A percentile compares a stretch with the other conserved stretches of the same genome.
Conservation (phyloP, 2,888 invertebrate species). For the Pherbina coryleti region DNA sequence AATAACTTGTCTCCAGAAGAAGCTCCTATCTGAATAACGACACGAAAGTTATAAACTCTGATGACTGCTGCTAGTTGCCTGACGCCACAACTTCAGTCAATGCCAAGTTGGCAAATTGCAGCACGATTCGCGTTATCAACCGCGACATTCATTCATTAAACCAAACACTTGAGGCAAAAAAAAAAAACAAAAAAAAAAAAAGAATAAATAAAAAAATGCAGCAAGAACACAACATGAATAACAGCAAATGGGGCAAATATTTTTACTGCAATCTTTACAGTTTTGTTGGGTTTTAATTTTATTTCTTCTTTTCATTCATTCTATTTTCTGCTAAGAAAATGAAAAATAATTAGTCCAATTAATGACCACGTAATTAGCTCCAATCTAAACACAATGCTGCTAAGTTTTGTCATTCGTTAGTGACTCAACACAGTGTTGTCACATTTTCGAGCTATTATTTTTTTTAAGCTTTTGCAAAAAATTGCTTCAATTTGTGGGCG, state of each 20-base stretch:
- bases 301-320: neutral
- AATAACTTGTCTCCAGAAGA: no score
- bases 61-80: conserved; percentile 13
- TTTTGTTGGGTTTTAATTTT: neutral
- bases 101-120: neutral
- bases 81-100: conserved; percentile 34
- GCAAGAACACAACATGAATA: neutral
- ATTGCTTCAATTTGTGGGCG: no score
- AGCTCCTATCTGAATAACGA: no score
- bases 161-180: no score
- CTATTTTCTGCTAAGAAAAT: conserved; percentile 34
- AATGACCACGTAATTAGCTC: conserved; percentile 56
- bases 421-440: neutral
- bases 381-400: conserved; percentile 49
- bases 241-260: neutral
- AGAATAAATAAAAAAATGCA: no score
- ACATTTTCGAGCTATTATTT: neutral
- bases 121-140: neutral
- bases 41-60: no score
- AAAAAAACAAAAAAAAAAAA: no score
- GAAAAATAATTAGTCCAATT: conserved; percentile 56
- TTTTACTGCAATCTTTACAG: neutral
- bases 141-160: no score
- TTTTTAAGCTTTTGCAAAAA: no score
- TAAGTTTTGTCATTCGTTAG: neutral